Percentiles rank a stretch among this genome's conserved stretches.
phyloP scores from a whole-genome alignment of 1,140 invertebrate genomes.

The Druon quercuslanigerum region DNA sequence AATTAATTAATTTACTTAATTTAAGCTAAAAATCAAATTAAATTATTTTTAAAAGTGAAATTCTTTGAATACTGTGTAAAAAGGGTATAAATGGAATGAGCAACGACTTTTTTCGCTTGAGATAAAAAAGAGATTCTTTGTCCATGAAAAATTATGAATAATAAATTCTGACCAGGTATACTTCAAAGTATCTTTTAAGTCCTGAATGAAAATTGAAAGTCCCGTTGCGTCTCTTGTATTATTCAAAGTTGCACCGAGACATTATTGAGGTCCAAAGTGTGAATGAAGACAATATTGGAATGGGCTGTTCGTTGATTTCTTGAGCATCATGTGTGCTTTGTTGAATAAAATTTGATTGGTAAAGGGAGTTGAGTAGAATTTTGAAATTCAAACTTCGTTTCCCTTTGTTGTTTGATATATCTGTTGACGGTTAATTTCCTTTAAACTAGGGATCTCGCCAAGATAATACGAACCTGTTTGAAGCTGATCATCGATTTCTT shows the following conservation, averaged over 20 bases:
- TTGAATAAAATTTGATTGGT: constrained; percentile 14
- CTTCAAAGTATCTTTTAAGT: not conserved
- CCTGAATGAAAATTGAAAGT: constrained; percentile 1
- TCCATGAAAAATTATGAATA: not conserved
- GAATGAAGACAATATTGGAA: not conserved
- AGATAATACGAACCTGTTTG: constrained; percentile 25
- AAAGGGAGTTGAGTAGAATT: not conserved
- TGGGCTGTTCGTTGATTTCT: not conserved
- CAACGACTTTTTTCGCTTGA: too few relatives aligned
- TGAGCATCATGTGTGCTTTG: not conserved
- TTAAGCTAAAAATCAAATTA: too few relatives aligned
- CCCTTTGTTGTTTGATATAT: constrained; percentile 7
- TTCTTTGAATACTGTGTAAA: constrained; percentile 5
- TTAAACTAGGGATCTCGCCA: constrained; percentile 14
- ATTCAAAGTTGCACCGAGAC: not conserved
- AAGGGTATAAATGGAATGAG: not conserved
- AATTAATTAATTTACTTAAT: too few relatives aligned
- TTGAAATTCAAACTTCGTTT: constrained; percentile 13
- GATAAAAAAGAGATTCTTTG: too few relatives aligned
- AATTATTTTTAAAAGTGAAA: too few relatives aligned
- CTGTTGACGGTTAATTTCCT: constrained; percentile 28
- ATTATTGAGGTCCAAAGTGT: not conserved
- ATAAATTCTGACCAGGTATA: not conserved
- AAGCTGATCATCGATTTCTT: constrained; percentile 29
- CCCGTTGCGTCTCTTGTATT: constrained; percentile 2